These are phyloP conservation scores for Pasiphila rectangulata DNA, from an alignment of 2,888 invertebrate species.

Conservation along the genomic window DNA sequence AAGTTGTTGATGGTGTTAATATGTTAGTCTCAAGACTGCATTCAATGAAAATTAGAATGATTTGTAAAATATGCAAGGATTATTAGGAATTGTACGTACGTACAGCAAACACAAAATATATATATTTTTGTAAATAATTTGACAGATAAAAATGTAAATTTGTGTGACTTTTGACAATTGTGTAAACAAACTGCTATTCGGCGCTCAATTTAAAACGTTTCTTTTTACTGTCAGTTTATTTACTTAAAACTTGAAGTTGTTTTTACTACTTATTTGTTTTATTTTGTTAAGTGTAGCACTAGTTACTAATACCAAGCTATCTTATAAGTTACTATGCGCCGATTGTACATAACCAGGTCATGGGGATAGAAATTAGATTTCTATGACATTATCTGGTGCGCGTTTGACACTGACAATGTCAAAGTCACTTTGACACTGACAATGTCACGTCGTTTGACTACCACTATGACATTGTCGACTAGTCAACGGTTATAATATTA, in stretches of 20 bases:
- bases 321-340: slow-evolving; percentile 21
- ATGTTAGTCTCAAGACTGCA: slow-evolving; percentile 22
- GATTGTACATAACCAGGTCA: slow-evolving; percentile 31
- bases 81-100: slow-evolving; percentile 16
- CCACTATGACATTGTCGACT: slow-evolving; percentile 19
- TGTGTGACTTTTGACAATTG: slow-evolving; percentile 16
- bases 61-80: slow-evolving; percentile 22
- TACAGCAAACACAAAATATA: slow-evolving; percentile 13
- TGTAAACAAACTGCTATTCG: slow-evolving; percentile 8
- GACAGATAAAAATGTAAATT: slow-evolving; percentile 25
- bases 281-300: slow-evolving; percentile 29
- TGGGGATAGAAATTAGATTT: slow-evolving; percentile 25
- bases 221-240: slow-evolving; percentile 25
- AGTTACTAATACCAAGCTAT: slow-evolving; percentile 26
- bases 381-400: slow-evolving; percentile 22
- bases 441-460: slow-evolving; percentile 18
- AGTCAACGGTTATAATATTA: slow-evolving; percentile 10
- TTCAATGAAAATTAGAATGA: slow-evolving; percentile 15
- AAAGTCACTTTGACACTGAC: slow-evolving; percentile 20
- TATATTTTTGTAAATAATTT: slow-evolving; percentile 27
- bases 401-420: slow-evolving; percentile 23
- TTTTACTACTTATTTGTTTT: slow-evolving; percentile 20
- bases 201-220: slow-evolving; percentile 15
- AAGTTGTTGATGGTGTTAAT: slow-evolving; percentile 11
- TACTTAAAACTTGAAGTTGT: slow-evolving; percentile 21